Evolutionary conservation across 2,113 vertebrate species (phyloP).

Genomic region (Dipodomys spectabilis): DNA sequence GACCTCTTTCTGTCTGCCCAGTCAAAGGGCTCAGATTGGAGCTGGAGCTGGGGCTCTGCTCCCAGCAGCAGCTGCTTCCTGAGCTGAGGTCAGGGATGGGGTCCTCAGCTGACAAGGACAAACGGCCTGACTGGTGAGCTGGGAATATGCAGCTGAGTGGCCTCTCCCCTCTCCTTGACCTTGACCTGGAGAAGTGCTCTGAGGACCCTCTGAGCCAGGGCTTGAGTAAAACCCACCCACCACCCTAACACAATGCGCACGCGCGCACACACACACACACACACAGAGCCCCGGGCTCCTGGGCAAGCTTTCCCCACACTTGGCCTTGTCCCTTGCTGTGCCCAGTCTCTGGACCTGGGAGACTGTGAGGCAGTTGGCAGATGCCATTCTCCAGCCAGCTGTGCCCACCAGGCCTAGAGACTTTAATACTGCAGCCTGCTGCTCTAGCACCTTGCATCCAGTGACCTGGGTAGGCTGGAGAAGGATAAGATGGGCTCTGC

Average conservation of each 20-base stretch:
- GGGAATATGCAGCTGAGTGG: too few relatives aligned
- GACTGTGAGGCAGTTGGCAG: neutral
- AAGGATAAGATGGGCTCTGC: neutral
- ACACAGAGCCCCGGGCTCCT: slow-evolving; percentile 80
- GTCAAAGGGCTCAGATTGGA: neutral
- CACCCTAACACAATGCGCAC: too few relatives aligned
- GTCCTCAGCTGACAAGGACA: neutral
- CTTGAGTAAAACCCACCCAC: too few relatives aligned
- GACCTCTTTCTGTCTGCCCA: neutral
- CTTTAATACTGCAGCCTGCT: neutral
- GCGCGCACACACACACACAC: neutral
- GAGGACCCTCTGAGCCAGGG: neutral
- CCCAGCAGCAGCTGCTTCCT: neutral
- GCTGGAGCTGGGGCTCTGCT: neutral
- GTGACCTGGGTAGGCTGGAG: neutral
- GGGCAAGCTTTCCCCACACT: slow-evolving; percentile 87
- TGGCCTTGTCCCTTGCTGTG: slow-evolving; percentile 78
- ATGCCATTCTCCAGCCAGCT: neutral
- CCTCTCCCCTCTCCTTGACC: neutral
- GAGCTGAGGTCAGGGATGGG: neutral
- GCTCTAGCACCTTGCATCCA: slow-evolving; percentile 3
- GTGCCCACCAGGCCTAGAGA: neutral
- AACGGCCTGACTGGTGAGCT: neutral
- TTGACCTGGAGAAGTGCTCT: neutral
- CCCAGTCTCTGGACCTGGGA: neutral